phyloP scores from a whole-genome alignment of 2,888 invertebrate genomes.

The Drosophila demipolita region DNA sequence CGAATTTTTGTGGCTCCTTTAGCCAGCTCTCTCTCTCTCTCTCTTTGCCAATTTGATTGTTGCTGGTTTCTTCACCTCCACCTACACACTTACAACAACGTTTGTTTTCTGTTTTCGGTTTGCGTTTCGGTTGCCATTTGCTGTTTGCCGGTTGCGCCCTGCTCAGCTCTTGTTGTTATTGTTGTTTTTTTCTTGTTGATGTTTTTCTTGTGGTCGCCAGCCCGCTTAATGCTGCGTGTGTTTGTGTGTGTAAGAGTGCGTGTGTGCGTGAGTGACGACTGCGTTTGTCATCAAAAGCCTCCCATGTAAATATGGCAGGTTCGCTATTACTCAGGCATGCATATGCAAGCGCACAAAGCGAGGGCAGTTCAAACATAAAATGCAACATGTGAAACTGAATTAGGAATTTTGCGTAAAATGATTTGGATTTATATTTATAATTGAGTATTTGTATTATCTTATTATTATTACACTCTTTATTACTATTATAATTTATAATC shows the following conservation, averaged over 20 bases:
- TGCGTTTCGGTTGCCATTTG: constrained; percentile 65
- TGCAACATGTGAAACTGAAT: neutral
- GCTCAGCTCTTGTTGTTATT: constrained; percentile 19
- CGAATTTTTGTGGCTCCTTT: constrained; percentile 77
- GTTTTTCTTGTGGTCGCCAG: constrained; percentile 51
- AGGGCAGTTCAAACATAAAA: constrained; percentile 10
- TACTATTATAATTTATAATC: neutral
- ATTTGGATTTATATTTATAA: neutral
- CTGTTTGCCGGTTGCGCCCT: constrained; percentile 46
- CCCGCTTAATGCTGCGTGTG: constrained; percentile 30
- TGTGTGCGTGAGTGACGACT: constrained; percentile 30
- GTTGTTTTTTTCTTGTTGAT: constrained; percentile 17
- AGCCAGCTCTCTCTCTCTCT: constrained; percentile 3
- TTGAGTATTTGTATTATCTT: neutral
- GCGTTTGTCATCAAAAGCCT: constrained; percentile 54
- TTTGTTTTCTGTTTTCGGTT: constrained; percentile 49
- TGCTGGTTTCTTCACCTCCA: constrained; percentile 4
- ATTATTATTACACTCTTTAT: neutral
- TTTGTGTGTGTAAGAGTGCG: constrained; percentile 13
- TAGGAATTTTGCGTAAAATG: no score
- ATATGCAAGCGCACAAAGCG: constrained; percentile 8
- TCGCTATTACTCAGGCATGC: constrained; percentile 26
- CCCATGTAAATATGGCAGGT: constrained; percentile 41
- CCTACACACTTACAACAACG: neutral
- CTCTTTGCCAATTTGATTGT: neutral